phyloP scores from a whole-genome alignment of 1,140 invertebrate genomes.

The Bombus superbus region DNA sequence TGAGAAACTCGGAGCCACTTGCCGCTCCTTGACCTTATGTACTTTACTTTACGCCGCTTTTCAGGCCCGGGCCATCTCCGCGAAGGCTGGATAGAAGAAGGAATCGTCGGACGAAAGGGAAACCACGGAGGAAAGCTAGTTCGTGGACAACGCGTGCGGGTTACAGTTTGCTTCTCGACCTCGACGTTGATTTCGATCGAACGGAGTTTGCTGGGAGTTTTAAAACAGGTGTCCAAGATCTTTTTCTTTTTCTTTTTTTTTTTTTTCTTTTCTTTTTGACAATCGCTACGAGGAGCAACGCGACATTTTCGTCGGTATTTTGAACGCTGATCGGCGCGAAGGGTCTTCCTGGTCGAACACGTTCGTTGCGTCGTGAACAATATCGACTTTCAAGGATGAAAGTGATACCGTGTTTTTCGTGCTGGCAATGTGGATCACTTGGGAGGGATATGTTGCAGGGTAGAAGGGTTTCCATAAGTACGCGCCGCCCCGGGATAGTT shows the following conservation, averaged over 20 bases:
- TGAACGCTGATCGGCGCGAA: too few relatives aligned
- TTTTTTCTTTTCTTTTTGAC: too few relatives aligned
- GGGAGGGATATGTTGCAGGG: too few relatives aligned
- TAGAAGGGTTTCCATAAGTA: too few relatives aligned
- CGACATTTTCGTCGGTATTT: too few relatives aligned
- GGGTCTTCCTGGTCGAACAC: too few relatives aligned
- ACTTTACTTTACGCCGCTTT: constrained; percentile 54
- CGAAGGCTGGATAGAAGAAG: background rate
- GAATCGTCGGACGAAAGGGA: background rate
- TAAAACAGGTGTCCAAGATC: background rate
- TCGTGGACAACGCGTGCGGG: background rate
- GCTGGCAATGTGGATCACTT: too few relatives aligned
- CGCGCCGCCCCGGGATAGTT: too few relatives aligned
- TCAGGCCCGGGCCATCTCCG: constrained; percentile 51
- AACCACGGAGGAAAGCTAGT: background rate
- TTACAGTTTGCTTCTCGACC: background rate
- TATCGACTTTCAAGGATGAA: too few relatives aligned
- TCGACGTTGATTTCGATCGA: background rate
- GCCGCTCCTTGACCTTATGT: constrained; percentile 67
- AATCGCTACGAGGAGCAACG: too few relatives aligned
- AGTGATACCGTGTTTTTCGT: too few relatives aligned
- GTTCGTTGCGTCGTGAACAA: too few relatives aligned
- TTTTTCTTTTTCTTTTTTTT: background rate
- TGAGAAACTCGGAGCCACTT: constrained; percentile 59
- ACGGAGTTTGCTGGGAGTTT: background rate